Conservation (phyloP, 2,113 vertebrate species). For the Cephalopterus ornatus region DNA sequence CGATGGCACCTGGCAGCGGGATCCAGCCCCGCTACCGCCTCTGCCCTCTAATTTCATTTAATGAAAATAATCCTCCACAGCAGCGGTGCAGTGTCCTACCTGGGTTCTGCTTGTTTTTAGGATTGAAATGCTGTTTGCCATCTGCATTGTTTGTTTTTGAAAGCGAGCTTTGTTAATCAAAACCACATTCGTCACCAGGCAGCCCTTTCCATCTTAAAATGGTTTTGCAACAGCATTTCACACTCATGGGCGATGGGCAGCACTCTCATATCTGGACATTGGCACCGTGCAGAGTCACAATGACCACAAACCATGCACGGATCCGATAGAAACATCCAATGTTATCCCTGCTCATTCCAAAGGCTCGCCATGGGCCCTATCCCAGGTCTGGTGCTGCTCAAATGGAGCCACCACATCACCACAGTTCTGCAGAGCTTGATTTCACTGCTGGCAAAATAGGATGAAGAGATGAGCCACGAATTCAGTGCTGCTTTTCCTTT, state of each 20-base stretch:
- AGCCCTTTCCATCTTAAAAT: neutral
- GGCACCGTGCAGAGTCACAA: fast-evolving
- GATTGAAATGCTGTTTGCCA: neutral
- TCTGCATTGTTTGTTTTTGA: neutral
- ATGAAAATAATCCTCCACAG: neutral
- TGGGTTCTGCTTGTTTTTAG: neutral
- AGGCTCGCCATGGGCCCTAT: fast-evolving
- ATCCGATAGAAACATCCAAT: neutral
- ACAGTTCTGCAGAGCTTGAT: fast-evolving
- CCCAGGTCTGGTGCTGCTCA: neutral
- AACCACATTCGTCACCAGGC: neutral
- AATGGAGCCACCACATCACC: fast-evolving
- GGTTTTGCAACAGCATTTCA: neutral
- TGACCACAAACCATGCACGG: neutral
- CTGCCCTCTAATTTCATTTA: neutral
- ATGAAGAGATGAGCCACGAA: neutral
- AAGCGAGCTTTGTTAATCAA: neutral
- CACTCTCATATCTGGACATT: fast-evolving
- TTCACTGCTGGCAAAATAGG: neutral
- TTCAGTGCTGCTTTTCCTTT: fast-evolving
- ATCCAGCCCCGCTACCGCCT: fast-evolving
- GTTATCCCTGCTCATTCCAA: neutral
- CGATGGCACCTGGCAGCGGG: neutral
- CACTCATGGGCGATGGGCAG: neutral
- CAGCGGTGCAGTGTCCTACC: neutral